Evolutionary conservation across 1,140 invertebrate genomes (phyloP), one percentile per base, ranked within the genome.

Genomic region (Tetramorium alpestre): DNA sequence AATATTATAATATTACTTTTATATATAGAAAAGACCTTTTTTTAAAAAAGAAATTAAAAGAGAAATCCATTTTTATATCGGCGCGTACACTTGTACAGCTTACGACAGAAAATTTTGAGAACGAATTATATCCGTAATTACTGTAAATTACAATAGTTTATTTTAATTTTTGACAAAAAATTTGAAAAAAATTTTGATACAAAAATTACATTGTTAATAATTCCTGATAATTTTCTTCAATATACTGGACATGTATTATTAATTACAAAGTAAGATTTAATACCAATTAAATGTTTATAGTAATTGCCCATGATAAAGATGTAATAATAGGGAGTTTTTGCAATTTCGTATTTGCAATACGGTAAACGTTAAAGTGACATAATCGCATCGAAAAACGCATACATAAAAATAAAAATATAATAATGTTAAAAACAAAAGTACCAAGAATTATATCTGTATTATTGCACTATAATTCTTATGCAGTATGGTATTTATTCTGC

Each of bases 161-260:
- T 86, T 41, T 62, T n/a, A 70, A 56, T 58, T 58, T 58, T 44
- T 2, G 81, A 85, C 41, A 49, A 49, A 25, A n/a, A n/a, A n/a
- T n/a, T n/a, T n/a, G n/a, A n/a, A n/a, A n/a, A 72, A 54, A 38
- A 25, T 64, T 44, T 75, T 16, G 44, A 22, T 89, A 89, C 16
- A 76, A 89, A 90, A 87, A 70, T 70, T 70, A 38, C 64, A 25
- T 69, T 1, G n/a, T 80, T 13, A 69, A 22, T 65, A n/a, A 81
- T n/a, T 81, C 58, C 6, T 70, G 47, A 47, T 75, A 33, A 58
- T 18, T 75, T 84, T 84, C 6, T 47, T 10, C 13, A 49, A 75
- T 73, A 47, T 5, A 38, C 49, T 73, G 28, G 25, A 69, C 58
- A 72, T 58, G 5, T 80, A 62, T 3, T 25, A 84, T 84, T 47